Evolutionary conservation across 2,888 invertebrate genomes (phyloP), one percentile per base, ranked within the genome.

Genomic region (Petrophora chlorosata): DNA sequence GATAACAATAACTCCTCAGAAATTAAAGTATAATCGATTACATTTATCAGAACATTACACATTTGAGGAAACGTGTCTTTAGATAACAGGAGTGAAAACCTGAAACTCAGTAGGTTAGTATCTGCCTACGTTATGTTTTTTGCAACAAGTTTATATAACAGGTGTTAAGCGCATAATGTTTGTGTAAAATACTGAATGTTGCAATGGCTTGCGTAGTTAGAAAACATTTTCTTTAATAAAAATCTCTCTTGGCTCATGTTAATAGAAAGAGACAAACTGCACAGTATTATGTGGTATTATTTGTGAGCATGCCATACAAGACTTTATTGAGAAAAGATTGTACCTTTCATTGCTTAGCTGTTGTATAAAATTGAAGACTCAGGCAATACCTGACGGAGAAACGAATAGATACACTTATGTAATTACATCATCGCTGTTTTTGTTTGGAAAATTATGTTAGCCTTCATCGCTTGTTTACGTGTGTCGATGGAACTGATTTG

Each of bases 281-380:
- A 53, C 26, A 33, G 16, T 39, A 42, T 38, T 42, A 19, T 35
- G 9, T 30, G 16, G 25, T 32, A 32, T 38, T 32, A 34, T 17
- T 25, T 25, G 8, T 35, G 43, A 52, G 50, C 70, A 73, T 71
- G 72, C 68, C 61, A 57, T 50, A 59, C 50, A 44, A 51, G 45
- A 59, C 36, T 41, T 30, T 35, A 51, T 34, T 48, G 30, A 56
- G 34, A 52, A 45, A 48, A 28, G 35, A 38, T 36, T 53, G 59
- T 85, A 85, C 85, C 85, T 85, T 85, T 85, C 81, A 82, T 85
- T 65, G 63, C 76, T 74, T 63, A 63, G 61, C 54, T 73, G 75
- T 77, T 71, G 70, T 60, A 65, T 58, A 55, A 59, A 57, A 63
- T 61, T 53, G 70, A 51, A 56, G 62, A 52, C 63, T 70, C 73